Evolutionary conservation across 2,113 vertebrate species (phyloP), one percentile per base, ranked within the genome.

Genomic region (Calypte anna): DNA sequence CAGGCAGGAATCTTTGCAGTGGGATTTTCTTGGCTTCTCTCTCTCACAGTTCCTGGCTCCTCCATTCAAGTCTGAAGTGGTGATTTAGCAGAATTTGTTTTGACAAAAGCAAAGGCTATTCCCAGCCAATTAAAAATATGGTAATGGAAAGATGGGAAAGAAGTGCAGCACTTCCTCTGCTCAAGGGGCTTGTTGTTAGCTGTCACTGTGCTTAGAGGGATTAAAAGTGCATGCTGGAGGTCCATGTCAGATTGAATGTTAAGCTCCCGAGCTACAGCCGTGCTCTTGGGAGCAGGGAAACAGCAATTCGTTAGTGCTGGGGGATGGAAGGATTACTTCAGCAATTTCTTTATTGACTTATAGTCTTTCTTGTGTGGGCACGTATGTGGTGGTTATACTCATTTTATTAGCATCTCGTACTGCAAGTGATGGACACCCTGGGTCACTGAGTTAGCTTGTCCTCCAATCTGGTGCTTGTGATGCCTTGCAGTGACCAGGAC

Each of bases 51-150:
- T 93, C 54, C 69, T 69, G 77, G 64, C 91, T 90, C 64, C 40
- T 38, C n/a, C 0, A 0, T 43, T 95, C 73, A 6, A 43, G 70
- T 79, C 82, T 4, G 10, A 90, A 80, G 68, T 0, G 8, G 51
- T 53, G 76, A 51, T 78, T 88, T 76, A 92, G 81, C 90, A 90
- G 92, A 86, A 91, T 40, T 93, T 95, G 94, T 93, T 95, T 92
- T 94, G 94, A 95, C 93, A 96, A 78, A 77, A 97, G 77, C 90
- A 70, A 84, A 95, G 69, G 86, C 84, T 78, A 63, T 91, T 94
- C 86, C 58, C 73, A 90, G 86, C 88, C 93, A 97, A 95, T 97
- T 97, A 97, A 96, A 96, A 90, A 89, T 96, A 96, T 93, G 91
- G 69, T 90, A 92, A 91, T 91, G 70, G 68, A 15, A 90, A 88